A percentile compares a stretch with the other conserved stretches of the same genome.
These are phyloP conservation scores for Drosophila kepulauana DNA, from an alignment of 1,140 invertebrate species.

Conservation along the genomic window DNA sequence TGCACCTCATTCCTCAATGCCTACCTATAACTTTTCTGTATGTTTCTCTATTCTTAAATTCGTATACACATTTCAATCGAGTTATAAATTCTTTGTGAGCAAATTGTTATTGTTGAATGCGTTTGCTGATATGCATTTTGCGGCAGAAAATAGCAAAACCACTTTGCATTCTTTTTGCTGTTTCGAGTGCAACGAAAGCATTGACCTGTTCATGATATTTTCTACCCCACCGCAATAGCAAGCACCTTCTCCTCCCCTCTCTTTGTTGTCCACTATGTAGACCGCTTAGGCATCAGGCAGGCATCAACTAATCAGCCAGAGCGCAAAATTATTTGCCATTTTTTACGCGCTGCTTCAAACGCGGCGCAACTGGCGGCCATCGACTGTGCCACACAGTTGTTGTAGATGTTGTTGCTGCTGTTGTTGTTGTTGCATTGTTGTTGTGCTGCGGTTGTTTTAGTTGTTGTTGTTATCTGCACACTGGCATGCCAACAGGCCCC, in stretches of 20 bases:
- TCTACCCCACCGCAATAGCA: constrained; percentile 1
- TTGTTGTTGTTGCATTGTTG: background rate
- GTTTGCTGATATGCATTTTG: constrained; percentile 5
- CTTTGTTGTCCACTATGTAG: too few species aligned
- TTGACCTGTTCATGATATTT: constrained; percentile 20
- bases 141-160: constrained; percentile 5
- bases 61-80: background rate
- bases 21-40: too few species aligned
- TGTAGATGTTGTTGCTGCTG: constrained; percentile 28
- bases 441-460: constrained; percentile 4
- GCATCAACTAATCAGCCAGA: constrained; percentile 80
- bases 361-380: constrained; percentile 67
- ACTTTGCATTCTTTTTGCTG: constrained; percentile 29
- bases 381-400: constrained; percentile 33
- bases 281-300: constrained; percentile 16
- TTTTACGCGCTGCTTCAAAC: constrained; percentile 82
- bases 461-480: constrained; percentile 46
- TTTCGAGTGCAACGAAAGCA: constrained; percentile 22
- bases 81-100: background rate
- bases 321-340: constrained; percentile 83
- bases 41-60: too few species aligned
- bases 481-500: constrained; percentile 78
- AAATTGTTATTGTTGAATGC: constrained; percentile 2
- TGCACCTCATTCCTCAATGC: too few species aligned
- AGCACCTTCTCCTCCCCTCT: background rate